A percentile compares a stretch with the other conserved stretches of the same genome.
phyloP scores from a whole-genome alignment of 1,140 invertebrate genomes.

The Cotesia vestalis region DNA sequence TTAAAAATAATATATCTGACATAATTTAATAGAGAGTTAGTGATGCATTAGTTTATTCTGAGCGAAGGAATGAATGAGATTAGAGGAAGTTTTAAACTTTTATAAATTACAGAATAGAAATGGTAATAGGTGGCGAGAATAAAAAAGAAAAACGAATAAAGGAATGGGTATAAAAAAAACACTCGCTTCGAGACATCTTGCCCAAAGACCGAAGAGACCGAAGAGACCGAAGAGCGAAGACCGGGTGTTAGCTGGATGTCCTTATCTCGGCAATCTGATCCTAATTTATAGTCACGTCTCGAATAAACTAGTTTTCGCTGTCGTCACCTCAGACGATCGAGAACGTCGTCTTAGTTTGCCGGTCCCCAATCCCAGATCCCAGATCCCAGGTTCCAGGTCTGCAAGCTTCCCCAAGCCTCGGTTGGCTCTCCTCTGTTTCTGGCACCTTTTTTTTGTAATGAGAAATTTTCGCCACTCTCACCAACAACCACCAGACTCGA shows the following conservation, averaged over 20 bases:
- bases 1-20: too few species aligned
- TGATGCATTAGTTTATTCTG: too few species aligned
- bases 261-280: slow-evolving; percentile 67
- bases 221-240: slow-evolving; percentile 37
- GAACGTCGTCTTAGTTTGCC: slow-evolving; percentile 22
- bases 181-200: slow-evolving; percentile 53
- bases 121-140: background rate
- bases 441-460: slow-evolving; percentile 34
- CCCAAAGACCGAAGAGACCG: slow-evolving; percentile 4
- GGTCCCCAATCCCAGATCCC: background rate
- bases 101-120: too few species aligned
- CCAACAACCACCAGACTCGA: slow-evolving; percentile 1
- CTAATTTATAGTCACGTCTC: slow-evolving; percentile 67
- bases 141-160: background rate
- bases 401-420: too few species aligned
- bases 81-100: too few species aligned
- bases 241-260: slow-evolving; percentile 65
- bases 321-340: slow-evolving; percentile 56
- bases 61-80: too few species aligned
- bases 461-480: slow-evolving; percentile 12
- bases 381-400: background rate
- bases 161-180: background rate
- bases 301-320: slow-evolving; percentile 68
- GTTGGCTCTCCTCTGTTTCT: too few species aligned
- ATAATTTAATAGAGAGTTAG: too few species aligned